Evolutionary conservation across 2,113 vertebrate genomes (phyloP), one percentile per base, ranked within the genome.

Genomic region (Piaya cayana): DNA sequence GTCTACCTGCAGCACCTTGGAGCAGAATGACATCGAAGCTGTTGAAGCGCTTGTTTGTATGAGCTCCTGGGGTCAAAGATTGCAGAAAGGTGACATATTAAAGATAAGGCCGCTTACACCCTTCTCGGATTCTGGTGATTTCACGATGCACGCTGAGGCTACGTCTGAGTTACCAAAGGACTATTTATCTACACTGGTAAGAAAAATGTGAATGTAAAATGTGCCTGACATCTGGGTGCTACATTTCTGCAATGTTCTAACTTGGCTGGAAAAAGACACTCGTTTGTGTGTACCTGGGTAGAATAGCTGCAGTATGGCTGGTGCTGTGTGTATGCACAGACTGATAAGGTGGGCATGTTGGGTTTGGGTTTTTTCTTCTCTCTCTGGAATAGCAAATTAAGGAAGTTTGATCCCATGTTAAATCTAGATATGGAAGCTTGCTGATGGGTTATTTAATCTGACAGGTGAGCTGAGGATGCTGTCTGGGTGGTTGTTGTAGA

Each of bases 1-100:
- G 88, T 98, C 98, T 7, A 95, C 98, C 8, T 98, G 98, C 83
- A 98, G 98, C 90, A 49, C 97, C 74, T 52, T 99, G 71, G 98
- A 99, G 95, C 98, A 99, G 95, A 99, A 98, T 4, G 99, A 99
- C 96, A 98, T 99, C 6, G 99, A 99, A 96, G 99, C 99, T 0
- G 99, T 99, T 0, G 99, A 99, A 96, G 99, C 98, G 0, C 98
- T 99, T 27, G 99, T 99, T 90, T 99, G 99, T 95, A 99, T 99
- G 99, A 99, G 99, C 96, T 99, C 99, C 86, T 99, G 99, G 99
- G 99, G 99, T 91, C 99, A 99, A 83, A 98, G 98, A 74, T 96
- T 96, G 0, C 98, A 98, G 91, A 98, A 98, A 79, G 96, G 96
- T 80, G 98, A 98, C 64, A 75, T 91, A 25, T 92, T 98, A 84